Base-by-base conservation (phyloP, 2,888 invertebrate species). In the Tetragonisca angustula region DNA sequence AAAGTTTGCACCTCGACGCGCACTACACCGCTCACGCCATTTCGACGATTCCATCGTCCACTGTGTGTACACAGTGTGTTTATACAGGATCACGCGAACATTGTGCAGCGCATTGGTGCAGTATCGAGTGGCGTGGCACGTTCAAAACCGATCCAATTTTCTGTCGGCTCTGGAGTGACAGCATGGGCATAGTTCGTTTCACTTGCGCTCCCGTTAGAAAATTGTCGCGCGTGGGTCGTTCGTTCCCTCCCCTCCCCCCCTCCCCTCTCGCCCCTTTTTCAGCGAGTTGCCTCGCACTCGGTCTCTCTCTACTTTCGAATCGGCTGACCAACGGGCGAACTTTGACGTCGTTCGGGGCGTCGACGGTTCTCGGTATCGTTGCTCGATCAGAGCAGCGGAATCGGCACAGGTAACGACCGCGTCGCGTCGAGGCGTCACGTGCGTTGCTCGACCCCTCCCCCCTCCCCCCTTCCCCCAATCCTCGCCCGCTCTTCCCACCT, bases 1-100 rank as follows among this genome's bases (percentile, higher is more conserved):
- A 5, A 0, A n/a, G 5, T 15, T 59, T 24, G n/a, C n/a, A n/a
- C 5, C n/a, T 13, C 4, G 56, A 56, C n/a, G 21, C 0, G 4
- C n/a, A 4, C 4, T 0, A 4, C 13, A 4, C 13, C n/a, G 56
- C 21, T n/a, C n/a, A 5, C 13, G 13, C n/a, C n/a, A n/a, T 13
- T 13, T 56, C 13, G 5, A 21, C 1, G 4, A 2, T 13, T 56
- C 56, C 5, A 13, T 56, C n/a, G 21, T n/a, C n/a, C 56, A 15
- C n/a, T 13, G n/a, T 2, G 1, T n/a, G 13, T 13, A 4, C n/a
- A 4, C n/a, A n/a, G 13, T 4, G 56, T n/a, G n/a, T 11, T 15
- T 49, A 56, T n/a, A 13, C 21, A 27, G 27, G 27, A 27, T 27
- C 27, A 27, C 32, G 4, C 32, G 32, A 32, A 32, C 32, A 32